phyloP scores from a whole-genome alignment of 2,797 vertebrate genomes.

The Myotis findleyi region DNA sequence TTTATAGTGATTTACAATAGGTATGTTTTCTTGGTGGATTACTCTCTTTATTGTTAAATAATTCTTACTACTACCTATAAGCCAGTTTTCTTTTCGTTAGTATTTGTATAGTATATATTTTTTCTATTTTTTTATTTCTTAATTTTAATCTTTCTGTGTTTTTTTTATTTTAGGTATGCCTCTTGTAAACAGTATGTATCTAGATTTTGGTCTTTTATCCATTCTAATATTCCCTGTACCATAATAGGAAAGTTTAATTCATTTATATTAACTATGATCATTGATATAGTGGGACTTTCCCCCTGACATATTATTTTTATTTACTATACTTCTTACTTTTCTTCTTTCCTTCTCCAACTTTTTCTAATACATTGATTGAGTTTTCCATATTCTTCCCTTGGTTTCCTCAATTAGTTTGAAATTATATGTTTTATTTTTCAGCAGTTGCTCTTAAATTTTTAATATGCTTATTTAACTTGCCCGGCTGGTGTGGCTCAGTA shows the following conservation, averaged over 20 bases:
- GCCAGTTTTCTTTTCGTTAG: background rate
- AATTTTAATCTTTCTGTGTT: background rate
- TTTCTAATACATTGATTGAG: background rate
- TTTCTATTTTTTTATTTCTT: background rate
- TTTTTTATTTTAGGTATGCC: background rate
- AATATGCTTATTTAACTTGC: slow-evolving; percentile 3
- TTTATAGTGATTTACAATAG: background rate
- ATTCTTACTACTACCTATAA: background rate
- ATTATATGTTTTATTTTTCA: background rate
- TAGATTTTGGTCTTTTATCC: background rate
- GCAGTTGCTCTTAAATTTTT: background rate
- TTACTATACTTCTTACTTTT: background rate
- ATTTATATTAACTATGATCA: background rate
- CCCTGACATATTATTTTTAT: background rate
- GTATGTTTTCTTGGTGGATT: background rate
- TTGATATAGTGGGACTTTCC: background rate
- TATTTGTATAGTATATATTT: background rate
- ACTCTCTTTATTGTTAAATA: background rate
- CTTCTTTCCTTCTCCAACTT: background rate
- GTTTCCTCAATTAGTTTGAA: slow-evolving; percentile 24
- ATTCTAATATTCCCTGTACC: background rate
- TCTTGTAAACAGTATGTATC: background rate
- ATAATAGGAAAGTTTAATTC: background rate
- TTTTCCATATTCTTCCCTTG: background rate
- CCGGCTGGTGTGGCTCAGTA: no score